Conservation (phyloP, 2,113 vertebrate genomes). For the Laticauda colubrina region DNA sequence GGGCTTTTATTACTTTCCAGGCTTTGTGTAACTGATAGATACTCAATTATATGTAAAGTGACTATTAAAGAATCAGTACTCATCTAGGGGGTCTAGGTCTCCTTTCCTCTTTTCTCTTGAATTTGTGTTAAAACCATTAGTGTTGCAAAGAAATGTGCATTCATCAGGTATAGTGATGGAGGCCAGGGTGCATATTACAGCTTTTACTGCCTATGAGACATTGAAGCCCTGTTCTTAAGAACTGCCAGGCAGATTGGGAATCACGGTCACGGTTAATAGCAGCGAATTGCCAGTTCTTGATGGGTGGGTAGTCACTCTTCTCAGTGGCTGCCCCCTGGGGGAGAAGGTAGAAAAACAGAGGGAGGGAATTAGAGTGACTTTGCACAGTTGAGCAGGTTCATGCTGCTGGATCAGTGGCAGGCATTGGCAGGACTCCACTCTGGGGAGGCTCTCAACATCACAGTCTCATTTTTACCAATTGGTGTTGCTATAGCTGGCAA, state of each 20-base stretch:
- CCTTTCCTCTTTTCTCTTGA: constrained; percentile 59
- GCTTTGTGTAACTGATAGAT: constrained; percentile 62
- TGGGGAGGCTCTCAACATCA: constrained; percentile 77
- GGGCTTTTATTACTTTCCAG: constrained; percentile 55
- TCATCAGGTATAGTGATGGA: constrained; percentile 71
- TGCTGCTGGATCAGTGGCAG: constrained; percentile 80
- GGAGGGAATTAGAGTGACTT: constrained; percentile 85
- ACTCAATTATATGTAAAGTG: constrained; percentile 72
- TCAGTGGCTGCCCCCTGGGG: constrained; percentile 82
- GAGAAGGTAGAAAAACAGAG: constrained; percentile 85
- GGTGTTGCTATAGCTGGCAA: constrained; percentile 72
- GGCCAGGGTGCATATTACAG: constrained; percentile 74
- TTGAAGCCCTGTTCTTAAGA: constrained; percentile 77
- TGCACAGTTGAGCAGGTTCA: constrained; percentile 81
- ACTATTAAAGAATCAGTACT: constrained; percentile 71
- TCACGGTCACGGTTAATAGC: constrained; percentile 81
- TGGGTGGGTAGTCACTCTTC: constrained; percentile 84
- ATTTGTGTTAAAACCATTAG: constrained; percentile 68
- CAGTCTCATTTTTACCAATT: constrained; percentile 80
- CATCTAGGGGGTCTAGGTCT: constrained; percentile 66
- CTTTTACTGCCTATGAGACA: constrained; percentile 78
- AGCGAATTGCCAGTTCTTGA: constrained; percentile 81
- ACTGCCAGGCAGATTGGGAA: constrained; percentile 79
- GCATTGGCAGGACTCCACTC: constrained; percentile 80
- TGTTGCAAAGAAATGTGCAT: constrained; percentile 63